These are phyloP conservation scores for Drosophila subobscura DNA, from an alignment of 1,140 invertebrate species.

Conservation along the genomic window DNA sequence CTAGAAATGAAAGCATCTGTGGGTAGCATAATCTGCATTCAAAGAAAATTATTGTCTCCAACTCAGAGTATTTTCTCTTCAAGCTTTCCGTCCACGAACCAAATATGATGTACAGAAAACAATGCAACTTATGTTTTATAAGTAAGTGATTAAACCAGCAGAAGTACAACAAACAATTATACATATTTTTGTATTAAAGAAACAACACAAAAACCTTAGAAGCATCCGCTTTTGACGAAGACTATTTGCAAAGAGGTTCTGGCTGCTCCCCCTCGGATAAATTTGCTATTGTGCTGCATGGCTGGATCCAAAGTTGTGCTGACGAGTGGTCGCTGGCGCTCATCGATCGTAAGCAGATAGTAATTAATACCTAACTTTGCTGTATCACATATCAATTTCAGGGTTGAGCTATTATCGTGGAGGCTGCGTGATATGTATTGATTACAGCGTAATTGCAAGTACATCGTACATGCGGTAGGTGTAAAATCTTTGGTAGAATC, in stretches of 20 bases:
- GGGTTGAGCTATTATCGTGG: conserved; percentile 74
- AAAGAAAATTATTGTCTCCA: neutral
- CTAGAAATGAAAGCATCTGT: conserved; percentile 45
- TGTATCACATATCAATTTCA: conserved; percentile 29
- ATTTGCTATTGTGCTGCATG: conserved; percentile 76
- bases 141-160: conserved; percentile 17
- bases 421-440: conserved; percentile 81
- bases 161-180: neutral
- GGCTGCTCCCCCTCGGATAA: conserved; percentile 62
- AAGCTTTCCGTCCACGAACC: conserved; percentile 32
- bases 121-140: conserved; percentile 56
- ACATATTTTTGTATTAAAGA: conserved; percentile 15
- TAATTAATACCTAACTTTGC: neutral
- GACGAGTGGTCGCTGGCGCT: conserved; percentile 70
- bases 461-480: conserved; percentile 64
- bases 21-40: neutral
- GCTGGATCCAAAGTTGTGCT: conserved; percentile 77
- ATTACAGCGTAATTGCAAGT: conserved; percentile 66
- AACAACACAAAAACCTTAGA: conserved; percentile 66
- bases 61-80: neutral
- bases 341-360: conserved; percentile 64
- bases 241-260: conserved; percentile 43
- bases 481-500: neutral
- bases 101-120: conserved; percentile 54
- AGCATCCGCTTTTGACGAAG: conserved; percentile 28